Evolutionary conservation across 2,888 invertebrate species (phyloP).

Genomic region (Rhyacophila evoluta): DNA sequence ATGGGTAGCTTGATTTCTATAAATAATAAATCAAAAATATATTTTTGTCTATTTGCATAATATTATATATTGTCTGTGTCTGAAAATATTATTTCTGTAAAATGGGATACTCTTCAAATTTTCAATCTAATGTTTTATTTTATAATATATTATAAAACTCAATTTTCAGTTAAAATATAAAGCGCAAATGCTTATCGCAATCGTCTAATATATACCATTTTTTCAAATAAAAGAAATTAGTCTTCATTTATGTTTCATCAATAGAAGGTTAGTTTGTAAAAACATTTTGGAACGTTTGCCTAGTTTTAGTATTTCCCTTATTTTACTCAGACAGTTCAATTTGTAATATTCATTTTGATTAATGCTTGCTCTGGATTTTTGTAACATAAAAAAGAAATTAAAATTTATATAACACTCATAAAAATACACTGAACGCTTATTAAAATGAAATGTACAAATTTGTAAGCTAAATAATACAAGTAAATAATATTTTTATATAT

Average conservation of each 20-base stretch:
- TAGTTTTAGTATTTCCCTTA: background rate
- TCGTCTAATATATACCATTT: background rate
- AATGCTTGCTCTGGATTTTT: background rate
- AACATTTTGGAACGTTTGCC: background rate
- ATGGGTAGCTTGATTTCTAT: background rate
- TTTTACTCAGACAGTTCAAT: background rate
- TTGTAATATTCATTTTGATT: constrained; percentile 12
- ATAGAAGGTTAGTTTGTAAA: background rate
- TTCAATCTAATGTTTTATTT: too few relatives aligned
- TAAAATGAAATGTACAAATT: constrained; percentile 37
- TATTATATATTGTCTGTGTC: too few relatives aligned
- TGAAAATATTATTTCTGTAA: background rate
- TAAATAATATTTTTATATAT: constrained; percentile 44
- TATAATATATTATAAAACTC: background rate
- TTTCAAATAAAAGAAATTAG: background rate
- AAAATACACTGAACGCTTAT: constrained; percentile 6
- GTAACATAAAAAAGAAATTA: constrained; percentile 17
- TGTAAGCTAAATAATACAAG: constrained; percentile 33
- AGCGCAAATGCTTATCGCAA: background rate
- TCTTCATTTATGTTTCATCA: background rate
- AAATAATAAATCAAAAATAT: background rate
- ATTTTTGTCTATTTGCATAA: background rate
- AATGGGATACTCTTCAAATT: background rate
- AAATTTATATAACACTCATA: background rate
- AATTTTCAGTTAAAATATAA: background rate